Conservation (phyloP, 1,140 invertebrate genomes). For the Papilio polytes region DNA sequence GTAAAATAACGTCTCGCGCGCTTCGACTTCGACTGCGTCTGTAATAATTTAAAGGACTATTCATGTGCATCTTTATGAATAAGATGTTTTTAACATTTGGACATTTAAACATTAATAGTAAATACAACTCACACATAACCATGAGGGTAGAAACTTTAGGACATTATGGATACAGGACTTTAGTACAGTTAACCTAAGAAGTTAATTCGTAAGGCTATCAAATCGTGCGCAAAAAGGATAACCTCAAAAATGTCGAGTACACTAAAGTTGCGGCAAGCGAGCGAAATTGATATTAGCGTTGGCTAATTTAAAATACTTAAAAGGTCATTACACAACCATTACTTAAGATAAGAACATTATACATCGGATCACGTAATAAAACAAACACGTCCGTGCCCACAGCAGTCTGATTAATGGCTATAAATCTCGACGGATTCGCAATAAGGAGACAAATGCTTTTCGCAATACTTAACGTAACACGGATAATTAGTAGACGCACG, state of each 20-base stretch:
- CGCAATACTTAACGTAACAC: slow-evolving; percentile 70
- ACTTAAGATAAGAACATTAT: slow-evolving; percentile 71
- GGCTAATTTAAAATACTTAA: slow-evolving; percentile 68
- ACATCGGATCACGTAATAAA: slow-evolving; percentile 63
- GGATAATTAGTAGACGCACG: slow-evolving; percentile 74
- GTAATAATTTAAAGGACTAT: slow-evolving; percentile 10
- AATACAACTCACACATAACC: background rate
- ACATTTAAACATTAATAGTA: background rate
- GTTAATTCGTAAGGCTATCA: background rate
- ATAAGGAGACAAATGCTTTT: slow-evolving; percentile 70
- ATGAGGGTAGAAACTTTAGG: background rate
- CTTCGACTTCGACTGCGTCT: background rate
- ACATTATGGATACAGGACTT: too few relatives aligned
- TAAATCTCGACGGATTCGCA: slow-evolving; percentile 69
- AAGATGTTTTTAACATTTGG: background rate
- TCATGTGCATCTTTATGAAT: background rate
- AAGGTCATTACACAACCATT: slow-evolving; percentile 67
- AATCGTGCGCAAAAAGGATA: background rate
- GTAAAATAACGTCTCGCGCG: slow-evolving; percentile 44
- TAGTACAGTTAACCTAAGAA: background rate
- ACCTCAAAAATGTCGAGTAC: slow-evolving; percentile 9
- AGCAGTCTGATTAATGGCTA: slow-evolving; percentile 66
- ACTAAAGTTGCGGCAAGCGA: slow-evolving; percentile 27
- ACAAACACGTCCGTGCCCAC: slow-evolving; percentile 60
- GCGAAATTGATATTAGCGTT: slow-evolving; percentile 51